Conservation (phyloP, 2,888 invertebrate species). For the Eremobia ochroleuca region DNA sequence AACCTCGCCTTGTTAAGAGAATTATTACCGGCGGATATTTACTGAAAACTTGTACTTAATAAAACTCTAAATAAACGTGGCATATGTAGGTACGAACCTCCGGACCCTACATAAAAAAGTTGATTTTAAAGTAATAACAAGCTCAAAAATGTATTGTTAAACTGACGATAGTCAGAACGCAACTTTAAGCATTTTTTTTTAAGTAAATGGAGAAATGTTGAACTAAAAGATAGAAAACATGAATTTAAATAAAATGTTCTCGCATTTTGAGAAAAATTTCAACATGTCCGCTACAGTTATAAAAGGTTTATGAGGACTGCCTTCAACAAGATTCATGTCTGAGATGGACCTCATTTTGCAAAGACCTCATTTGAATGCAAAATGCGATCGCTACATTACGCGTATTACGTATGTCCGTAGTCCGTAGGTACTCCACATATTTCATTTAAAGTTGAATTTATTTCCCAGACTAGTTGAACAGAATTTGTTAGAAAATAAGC, state of each 20-base stretch:
- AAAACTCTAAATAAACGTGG: background rate
- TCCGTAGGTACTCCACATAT: conserved; percentile 14
- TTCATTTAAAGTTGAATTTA: conserved; percentile 14
- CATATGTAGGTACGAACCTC: background rate
- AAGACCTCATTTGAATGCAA: conserved; percentile 49
- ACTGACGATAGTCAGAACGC: background rate
- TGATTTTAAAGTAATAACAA: background rate
- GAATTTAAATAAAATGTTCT: conserved; percentile 13
- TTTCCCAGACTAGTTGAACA: background rate
- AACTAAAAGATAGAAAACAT: background rate
- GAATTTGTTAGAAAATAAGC: background rate
- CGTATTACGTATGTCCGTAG: conserved; percentile 31
- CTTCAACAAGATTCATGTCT: conserved; percentile 40
- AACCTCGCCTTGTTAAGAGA: conserved; percentile 41
- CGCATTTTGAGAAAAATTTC: conserved; percentile 3
- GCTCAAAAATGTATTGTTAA: background rate
- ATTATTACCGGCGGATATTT: conserved; percentile 30
- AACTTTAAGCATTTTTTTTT: too few species aligned
- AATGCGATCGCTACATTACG: conserved; percentile 47
- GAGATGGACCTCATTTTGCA: conserved; percentile 41
- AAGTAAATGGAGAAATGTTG: background rate
- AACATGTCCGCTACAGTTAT: conserved; percentile 11
- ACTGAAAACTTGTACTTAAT: conserved; percentile 26
- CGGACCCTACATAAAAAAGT: background rate
- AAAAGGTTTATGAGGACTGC: conserved; percentile 13